Percentiles rank a stretch among this genome's conserved stretches.
Conservation (phyloP, 2,888 invertebrate species). For the Prosapia bicincta region DNA sequence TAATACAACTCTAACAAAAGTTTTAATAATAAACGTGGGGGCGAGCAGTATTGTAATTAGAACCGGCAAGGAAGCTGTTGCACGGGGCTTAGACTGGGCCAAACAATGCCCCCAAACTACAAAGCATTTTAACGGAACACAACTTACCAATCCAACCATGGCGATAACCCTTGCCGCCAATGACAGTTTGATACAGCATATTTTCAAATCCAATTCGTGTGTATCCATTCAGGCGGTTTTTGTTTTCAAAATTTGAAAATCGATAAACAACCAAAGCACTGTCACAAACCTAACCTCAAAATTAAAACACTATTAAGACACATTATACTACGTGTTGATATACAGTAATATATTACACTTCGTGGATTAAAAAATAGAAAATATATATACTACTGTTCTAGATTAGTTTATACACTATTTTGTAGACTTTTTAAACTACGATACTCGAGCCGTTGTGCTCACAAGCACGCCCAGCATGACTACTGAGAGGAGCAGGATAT, state of each 20-base stretch:
- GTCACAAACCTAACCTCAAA: background rate
- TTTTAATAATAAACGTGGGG: no score
- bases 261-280: background rate
- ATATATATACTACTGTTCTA: no score
- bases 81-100: background rate
- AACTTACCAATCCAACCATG: slow-evolving; percentile 38
- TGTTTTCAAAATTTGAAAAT: background rate
- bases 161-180: slow-evolving; percentile 38
- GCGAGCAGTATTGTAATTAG: no score
- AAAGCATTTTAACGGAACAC: background rate
- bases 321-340: background rate
- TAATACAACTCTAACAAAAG: no score
- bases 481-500: background rate
- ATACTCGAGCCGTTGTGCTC: background rate
- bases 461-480: background rate
- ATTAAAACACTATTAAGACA: background rate
- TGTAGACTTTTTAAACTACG: background rate
- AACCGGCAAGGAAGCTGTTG: background rate
- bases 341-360: background rate
- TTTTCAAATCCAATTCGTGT: slow-evolving; percentile 30
- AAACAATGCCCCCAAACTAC: background rate
- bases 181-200: slow-evolving; percentile 38
- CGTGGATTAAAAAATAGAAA: background rate
- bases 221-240: slow-evolving; percentile 1
- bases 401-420: background rate